Evolutionary conservation across 1,140 invertebrate genomes (phyloP).

Genomic region (Philotrypesis tridentata): DNA sequence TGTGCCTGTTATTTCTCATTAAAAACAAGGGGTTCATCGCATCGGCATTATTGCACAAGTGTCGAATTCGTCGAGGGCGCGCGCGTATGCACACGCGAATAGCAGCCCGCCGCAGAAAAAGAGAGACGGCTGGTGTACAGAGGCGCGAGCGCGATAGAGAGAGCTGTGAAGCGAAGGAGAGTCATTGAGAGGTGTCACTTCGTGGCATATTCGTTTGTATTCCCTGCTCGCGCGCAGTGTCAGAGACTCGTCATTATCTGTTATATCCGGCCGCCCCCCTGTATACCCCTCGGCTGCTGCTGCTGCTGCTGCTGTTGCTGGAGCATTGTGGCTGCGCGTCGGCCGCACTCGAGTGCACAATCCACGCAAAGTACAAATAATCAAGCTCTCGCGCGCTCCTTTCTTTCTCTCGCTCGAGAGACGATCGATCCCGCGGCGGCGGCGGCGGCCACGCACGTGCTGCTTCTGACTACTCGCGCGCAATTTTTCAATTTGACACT

Average conservation of each 20-base stretch:
- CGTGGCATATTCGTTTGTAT: slow-evolving; percentile 74
- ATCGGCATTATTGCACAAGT: slow-evolving; percentile 69
- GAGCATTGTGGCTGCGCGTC: slow-evolving; percentile 69
- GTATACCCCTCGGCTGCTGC: no score
- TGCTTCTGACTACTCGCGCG: not conserved
- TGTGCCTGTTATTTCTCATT: slow-evolving; percentile 63
- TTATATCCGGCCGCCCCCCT: no score
- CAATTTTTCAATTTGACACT: slow-evolving; percentile 40
- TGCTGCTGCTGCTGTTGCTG: no score
- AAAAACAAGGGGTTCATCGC: slow-evolving; percentile 72
- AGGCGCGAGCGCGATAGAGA: slow-evolving; percentile 57
- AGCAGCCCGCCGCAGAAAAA: no score
- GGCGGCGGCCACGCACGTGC: no score
- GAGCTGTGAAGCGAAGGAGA: slow-evolving; percentile 58
- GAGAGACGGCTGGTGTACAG: no score
- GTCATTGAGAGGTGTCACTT: slow-evolving; percentile 74
- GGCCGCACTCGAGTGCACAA: slow-evolving; percentile 66
- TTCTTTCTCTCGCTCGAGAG: not conserved
- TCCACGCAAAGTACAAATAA: slow-evolving; percentile 70
- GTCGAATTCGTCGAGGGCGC: slow-evolving; percentile 47
- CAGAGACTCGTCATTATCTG: slow-evolving; percentile 70
- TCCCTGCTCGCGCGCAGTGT: slow-evolving; percentile 54
- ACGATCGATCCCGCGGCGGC: slow-evolving; percentile 15
- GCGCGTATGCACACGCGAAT: slow-evolving; percentile 55
- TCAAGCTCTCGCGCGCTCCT: slow-evolving; percentile 32